These are phyloP conservation scores for Oxygymnocypris stewartii DNA, from an alignment of 2,113 vertebrate species.

Conservation along the genomic window DNA sequence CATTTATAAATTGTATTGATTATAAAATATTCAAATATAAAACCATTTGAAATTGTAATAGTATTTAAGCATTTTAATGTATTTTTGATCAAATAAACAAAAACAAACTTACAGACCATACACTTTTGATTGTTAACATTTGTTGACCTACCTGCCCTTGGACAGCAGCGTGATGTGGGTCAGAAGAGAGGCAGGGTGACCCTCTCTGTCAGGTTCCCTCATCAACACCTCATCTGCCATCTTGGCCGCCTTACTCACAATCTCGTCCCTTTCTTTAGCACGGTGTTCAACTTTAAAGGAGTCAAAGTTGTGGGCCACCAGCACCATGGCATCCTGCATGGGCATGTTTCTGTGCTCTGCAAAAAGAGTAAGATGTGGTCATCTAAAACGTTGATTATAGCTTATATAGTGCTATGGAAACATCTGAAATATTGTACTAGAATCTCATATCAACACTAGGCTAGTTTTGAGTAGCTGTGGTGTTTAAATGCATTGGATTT, in stretches of 20 bases:
- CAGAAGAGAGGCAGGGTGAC: slow-evolving; percentile 72
- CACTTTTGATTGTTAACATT: background rate
- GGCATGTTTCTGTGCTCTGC: slow-evolving; percentile 98
- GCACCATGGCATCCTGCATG: slow-evolving; percentile 94
- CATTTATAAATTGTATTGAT: too few relatives aligned
- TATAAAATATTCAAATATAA: background rate
- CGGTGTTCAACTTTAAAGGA: slow-evolving; percentile 90
- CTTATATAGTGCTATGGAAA: background rate
- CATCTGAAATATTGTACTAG: background rate
- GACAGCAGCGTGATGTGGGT: slow-evolving; percentile 73
- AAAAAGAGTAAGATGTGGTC: background rate
- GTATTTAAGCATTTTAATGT: background rate
- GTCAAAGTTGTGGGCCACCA: slow-evolving; percentile 92
- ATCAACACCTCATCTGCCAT: slow-evolving; percentile 93
- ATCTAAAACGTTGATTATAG: background rate
- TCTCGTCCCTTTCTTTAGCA: slow-evolving; percentile 92
- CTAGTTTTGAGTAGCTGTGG: background rate
- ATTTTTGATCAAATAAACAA: background rate
- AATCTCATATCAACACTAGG: background rate
- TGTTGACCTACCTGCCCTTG: slow-evolving; percentile 73
- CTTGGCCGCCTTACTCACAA: slow-evolving; percentile 92
- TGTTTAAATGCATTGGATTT: background rate
- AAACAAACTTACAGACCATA: background rate
- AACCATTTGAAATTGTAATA: background rate
- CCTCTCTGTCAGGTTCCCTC: slow-evolving; percentile 85